Conservation (phyloP, 1,140 invertebrate species). For the Achatina immaculata region DNA sequence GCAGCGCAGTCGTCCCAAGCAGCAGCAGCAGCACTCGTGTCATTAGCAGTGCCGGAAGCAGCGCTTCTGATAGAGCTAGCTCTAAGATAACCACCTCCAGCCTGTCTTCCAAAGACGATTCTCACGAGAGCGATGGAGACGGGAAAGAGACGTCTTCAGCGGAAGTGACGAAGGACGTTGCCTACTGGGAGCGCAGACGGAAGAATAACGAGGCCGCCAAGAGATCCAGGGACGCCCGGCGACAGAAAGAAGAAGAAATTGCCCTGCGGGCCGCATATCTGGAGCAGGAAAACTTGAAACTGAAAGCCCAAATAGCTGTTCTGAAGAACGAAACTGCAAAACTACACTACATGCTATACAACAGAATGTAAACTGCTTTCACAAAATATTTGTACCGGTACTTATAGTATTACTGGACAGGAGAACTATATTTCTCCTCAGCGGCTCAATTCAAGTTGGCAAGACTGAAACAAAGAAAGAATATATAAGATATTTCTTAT, state of each 20-base stretch:
- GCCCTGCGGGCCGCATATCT: constrained; percentile 66
- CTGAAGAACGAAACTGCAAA: constrained; percentile 70
- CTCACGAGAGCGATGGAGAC: constrained; percentile 18
- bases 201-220: constrained; percentile 73
- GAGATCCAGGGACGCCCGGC: constrained; percentile 67
- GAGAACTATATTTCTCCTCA: background rate
- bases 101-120: background rate
- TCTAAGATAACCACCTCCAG: constrained; percentile 15
- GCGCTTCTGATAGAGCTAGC: background rate
- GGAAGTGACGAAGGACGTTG: constrained; percentile 65
- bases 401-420: background rate
- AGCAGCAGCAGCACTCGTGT: background rate
- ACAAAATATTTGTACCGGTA: too few species aligned
- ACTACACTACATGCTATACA: constrained; percentile 75
- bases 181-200: constrained; percentile 70
- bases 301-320: constrained; percentile 65
- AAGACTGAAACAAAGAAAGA: background rate
- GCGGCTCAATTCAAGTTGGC: background rate
- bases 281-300: constrained; percentile 70
- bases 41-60: background rate
- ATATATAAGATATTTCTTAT: background rate
- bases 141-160: constrained; percentile 32
- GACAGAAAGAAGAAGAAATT: constrained; percentile 70
- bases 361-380: constrained; percentile 47
- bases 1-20: constrained; percentile 19